Base-by-base conservation (phyloP, 2,797 vertebrate species). In the Coccyzus lansbergi region DNA sequence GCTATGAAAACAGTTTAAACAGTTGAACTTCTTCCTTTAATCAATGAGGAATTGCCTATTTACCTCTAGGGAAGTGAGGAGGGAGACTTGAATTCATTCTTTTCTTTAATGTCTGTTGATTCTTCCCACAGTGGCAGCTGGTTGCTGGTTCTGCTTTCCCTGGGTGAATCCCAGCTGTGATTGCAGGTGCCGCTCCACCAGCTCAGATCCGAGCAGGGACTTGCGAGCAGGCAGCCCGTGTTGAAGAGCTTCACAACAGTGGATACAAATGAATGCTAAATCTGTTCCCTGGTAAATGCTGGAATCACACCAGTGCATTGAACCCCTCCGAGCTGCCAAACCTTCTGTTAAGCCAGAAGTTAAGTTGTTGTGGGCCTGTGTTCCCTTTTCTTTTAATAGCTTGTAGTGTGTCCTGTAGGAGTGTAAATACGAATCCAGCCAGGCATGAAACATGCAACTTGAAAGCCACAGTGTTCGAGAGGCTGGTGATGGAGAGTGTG, bases 311-410 rank as follows among this genome's bases (percentile, higher is more conserved):
- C 82, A 94, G 89, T 60, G 91, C 82, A 62, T 62, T 76, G 93
- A 94, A 72, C 84, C 76, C 51, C 26, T 76, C 72, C 1, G 79
- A 90, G 92, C 92, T 91, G 94, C 90, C 93, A 95, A 89, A 65
- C 95, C 93, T 93, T 93, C 86, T 95, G 95, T 93, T 93, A 82
- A 92, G 90, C 80, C 91, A 92, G 90, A 90, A 93, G 65, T 92
- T 83, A 95, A 88, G 91, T 76, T 86, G 78, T 92, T 90, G 31
- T 88, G 77, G 78, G 63, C 42, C 77, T 87, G 68, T 59, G 31
- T 88, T 96, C 75, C 58, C 17, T 95, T 88, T 92, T 83, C 64
- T 93, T 83, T 60, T 92, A 53, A 0, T 88, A 76, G 83, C 40
- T 82, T 53, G 52, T 68, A 81, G 55, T 26, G 44, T 38, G 72